Conservation (phyloP, 2,888 invertebrate species). For the Sepiola atlantica region DNA sequence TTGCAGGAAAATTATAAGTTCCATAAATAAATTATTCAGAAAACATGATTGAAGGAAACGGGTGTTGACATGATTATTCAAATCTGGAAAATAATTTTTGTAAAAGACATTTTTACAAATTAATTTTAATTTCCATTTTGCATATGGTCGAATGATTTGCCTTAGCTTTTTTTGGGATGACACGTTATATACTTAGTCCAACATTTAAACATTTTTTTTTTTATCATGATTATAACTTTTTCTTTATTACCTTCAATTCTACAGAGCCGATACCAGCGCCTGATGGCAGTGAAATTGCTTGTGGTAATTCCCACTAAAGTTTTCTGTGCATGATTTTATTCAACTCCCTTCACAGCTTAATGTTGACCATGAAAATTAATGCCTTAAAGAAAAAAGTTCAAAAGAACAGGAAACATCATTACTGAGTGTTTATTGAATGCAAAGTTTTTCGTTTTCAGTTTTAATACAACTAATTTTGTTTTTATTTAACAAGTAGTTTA, state of each 20-base stretch:
- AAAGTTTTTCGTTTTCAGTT: neutral
- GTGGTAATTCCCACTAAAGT: constrained; percentile 75
- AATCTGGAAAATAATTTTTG: neutral
- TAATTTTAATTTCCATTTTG: neutral
- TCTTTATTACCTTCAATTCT: constrained; percentile 5
- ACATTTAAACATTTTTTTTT: neutral
- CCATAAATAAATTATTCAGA: no score
- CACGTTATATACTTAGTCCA: neutral
- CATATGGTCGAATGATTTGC: neutral
- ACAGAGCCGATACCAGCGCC: constrained; percentile 77
- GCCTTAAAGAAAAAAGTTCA: neutral
- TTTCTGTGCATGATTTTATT: constrained; percentile 14
- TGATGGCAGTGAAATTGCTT: constrained; percentile 78
- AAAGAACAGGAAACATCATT: neutral
- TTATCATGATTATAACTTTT: neutral
- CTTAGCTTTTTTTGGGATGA: neutral
- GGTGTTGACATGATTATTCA: no score
- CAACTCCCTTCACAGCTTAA: neutral
- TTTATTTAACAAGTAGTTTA: neutral
- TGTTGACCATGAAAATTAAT: neutral
- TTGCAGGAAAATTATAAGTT: no score
- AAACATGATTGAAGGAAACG: no score
- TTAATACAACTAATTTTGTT: neutral
- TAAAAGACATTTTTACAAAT: neutral
- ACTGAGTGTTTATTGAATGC: neutral